Evolutionary conservation across 2,113 vertebrate species (phyloP), one percentile per base, ranked within the genome.

Genomic region (Bufo bufo): DNA sequence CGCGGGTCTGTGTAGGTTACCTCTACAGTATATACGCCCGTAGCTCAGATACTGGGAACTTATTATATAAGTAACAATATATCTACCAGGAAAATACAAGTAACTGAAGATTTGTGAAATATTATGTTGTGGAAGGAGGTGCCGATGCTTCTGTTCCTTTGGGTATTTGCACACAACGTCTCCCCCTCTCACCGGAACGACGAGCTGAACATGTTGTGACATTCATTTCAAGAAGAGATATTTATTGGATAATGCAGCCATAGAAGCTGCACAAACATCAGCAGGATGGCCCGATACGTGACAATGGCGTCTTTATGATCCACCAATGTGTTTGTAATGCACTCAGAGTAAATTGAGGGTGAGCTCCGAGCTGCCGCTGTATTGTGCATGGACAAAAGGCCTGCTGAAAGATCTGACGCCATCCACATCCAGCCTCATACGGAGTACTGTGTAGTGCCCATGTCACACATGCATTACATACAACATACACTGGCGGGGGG

Each of bases 311-410:
- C 84, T 74, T 75, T 75, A 56, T 85, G 9, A 59, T 75, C 43
- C 52, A 33, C n/a, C 82, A 54, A 84, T 84, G 82, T 72, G 82
- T 72, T 72, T 85, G 84, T 56, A 58, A 75, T 45, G 71, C 84
- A 77, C 84, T 85, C 69, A n/a, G 69, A 85, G 84, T 56, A 85
- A 85, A 85, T 72, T 43, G 83, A 74, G 83, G 84, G 84, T 85
- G 84, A 75, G 54, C 33, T 12, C 61, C 17, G 66, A 20, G 69
- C 69, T 74, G 69, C 23, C 50, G 47, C 43, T 12, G 65, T 14
- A 85, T 85, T 74, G 83, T 85, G 49, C 65, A 6, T 1, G 33
- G 83, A 85, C 83, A 85, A 85, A 74, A 69, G 82, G 47, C 20
- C 20, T 4, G 50, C 49, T 56, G 66, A 85, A 54, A 43, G 83